Percentiles rank a stretch among this genome's conserved stretches.
Evolutionary conservation across 2,113 vertebrate genomes (phyloP).

Genomic region (Coreoperca whiteheadi): DNA sequence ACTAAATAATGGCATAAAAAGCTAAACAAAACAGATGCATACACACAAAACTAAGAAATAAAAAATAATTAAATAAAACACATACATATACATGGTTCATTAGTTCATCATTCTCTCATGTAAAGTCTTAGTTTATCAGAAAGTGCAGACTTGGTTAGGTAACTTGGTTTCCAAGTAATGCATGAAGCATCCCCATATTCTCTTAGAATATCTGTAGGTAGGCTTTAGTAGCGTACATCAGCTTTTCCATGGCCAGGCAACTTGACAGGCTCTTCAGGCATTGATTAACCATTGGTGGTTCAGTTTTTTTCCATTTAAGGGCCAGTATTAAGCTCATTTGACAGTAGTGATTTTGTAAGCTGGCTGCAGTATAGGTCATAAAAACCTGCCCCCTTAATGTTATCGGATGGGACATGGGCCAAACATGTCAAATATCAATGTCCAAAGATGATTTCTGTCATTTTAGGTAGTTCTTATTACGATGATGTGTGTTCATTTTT

Average conservation of each 20-base stretch:
- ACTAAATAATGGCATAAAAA: background rate
- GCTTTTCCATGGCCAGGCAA: background rate
- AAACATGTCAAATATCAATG: no score
- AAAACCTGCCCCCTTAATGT: no score
- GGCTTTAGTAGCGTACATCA: background rate
- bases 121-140: no score
- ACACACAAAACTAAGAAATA: no score
- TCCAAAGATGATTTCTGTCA: no score
- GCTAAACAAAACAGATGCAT: background rate
- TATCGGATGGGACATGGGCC: no score
- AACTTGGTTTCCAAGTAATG: background rate
- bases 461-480: no score
- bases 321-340: background rate
- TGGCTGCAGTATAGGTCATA: no score
- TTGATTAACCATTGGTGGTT: background rate
- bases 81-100: no score
- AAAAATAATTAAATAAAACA: no score
- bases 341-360: background rate
- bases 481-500: no score
- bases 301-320: background rate
- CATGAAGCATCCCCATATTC: background rate
- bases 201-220: background rate
- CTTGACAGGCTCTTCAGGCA: background rate
- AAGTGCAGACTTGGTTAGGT: background rate
- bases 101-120: no score